Evolutionary conservation across 2,113 vertebrate genomes (phyloP), one percentile per base, ranked within the genome.

Genomic region (Paratilapia polleni): DNA sequence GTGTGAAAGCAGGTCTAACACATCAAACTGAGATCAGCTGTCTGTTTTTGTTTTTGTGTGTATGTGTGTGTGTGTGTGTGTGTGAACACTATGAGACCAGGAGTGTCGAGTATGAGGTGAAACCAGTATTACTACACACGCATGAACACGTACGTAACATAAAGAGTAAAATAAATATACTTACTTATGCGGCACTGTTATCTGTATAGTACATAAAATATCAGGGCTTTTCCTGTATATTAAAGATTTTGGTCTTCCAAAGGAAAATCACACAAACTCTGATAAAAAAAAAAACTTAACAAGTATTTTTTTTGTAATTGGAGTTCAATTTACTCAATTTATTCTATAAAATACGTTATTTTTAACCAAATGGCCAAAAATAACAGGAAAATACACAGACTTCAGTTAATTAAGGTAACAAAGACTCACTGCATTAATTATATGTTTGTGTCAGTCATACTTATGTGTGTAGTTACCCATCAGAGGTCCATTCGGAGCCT

Each of bases 1-100:
- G 17, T 64, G 70, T 76, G 34, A 82, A 76, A 81, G 49, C 63
- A 43, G 41, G 22, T 77, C 17, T 60, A 59, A 60, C 41, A 78
- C 77, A 34, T 78, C 43, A 78, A 36, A 79, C 28, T 17, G 68
- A 54, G 26, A 31, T 54, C 58, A 52, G 26, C 13, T 63, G 43
- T 82, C 17, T 41, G 54, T 0, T 15, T 66, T 38, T 38, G 61
- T 63, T 14, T 47, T 0, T 43, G 74, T 59, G 74, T 38, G 28
- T 36, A 4, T 36, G 61, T 43, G 63, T 60, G 4, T 60, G 41
- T 12, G 59, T 62, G 22, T 15, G 58, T 64, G 34, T 38, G 61
- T 1, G 74, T 41, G 64, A 73, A 3, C 43, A 73, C 17, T 54
- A 26, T 2, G 6, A n/a, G 6, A 52, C 47, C 17, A n/a, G 11